Evolutionary conservation across 1,140 invertebrate species (phyloP), one percentile per base, ranked within the genome.

Genomic region (Ostrea denselamellosa): DNA sequence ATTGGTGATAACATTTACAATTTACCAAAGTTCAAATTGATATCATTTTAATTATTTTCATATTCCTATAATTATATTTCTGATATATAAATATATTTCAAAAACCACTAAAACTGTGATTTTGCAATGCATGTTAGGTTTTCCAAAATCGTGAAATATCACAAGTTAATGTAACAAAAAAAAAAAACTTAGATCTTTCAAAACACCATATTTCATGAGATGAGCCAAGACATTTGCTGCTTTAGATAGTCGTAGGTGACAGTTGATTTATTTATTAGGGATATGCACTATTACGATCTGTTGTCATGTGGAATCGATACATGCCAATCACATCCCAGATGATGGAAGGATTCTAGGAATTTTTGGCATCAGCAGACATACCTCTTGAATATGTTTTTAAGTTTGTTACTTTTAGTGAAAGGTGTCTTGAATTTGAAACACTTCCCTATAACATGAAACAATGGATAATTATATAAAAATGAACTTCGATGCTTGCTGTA

Each of bases 211-310:
- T 22, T 34, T 34, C 9, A 28, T 71, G 12, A 25, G 25, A 10
- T 25, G n/a, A 71, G 28, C 28, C 7, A 28, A 28, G 68, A 71
- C 12, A 14, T 28, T 71, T 22, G 22, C 68, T 25, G 68, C 68
- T 28, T 71, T 71, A 10, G 22, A 25, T 34, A 12, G 9, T 28
- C 22, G 9, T 12, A n/a, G 56, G 14, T 71, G 68, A 71, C 68
- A 34, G 68, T 71, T 71, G 68, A 71, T 25, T 71, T 22, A 71
- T 71, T 71, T 71, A 71, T 71, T 25, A 25, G 68, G 68, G 68
- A 71, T 71, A 71, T 71, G 25, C 9, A 71, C 22, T 28, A 8
- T 34, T 71, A 25, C 8, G 68, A 14, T 28, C 68, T 10, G 68
- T 12, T 34, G n/a, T 25, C 28, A 25, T 25, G 14, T 25, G 25